Base-by-base conservation (phyloP, 2,888 invertebrate species). In the Aspidapion aeneum region DNA sequence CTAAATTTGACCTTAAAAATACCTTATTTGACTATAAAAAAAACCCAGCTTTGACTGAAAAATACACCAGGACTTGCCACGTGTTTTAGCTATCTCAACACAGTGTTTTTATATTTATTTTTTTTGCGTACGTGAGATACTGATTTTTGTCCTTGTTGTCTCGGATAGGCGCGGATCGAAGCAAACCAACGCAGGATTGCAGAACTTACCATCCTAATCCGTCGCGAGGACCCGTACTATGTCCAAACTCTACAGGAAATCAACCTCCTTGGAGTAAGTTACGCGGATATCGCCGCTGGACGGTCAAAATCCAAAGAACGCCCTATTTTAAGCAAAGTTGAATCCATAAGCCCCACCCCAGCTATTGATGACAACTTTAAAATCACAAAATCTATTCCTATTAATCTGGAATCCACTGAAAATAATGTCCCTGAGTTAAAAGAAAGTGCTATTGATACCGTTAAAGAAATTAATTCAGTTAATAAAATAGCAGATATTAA, bases 141-240 rank as follows among this genome's bases (percentile, higher is more conserved):
- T 75, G 73, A 75, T 75, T 69, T 72, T 60, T 74, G 74, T 69
- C 71, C 72, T 75, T 74, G 70, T 74, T 74, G 70, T 69, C 71
- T 68, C 73, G 73, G 67, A 67, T 72, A 75, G 75, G 74, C 73
- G 73, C 74, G 71, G 81, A 83, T 86, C 81, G 87, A 86, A 80
- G 85, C 84, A 83, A 84, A 81, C 82, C 84, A 84, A 82, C 86
- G 86, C 82, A 87, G 86, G 81, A 88, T 89, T 83, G 86, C 87
- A 84, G 84, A 85, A 80, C 85, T 90, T 82, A 85, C 86, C 79
- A 85, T 85, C 81, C 83, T 86, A 80, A 88, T 90, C 82, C 87
- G 86, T 83, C 85, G 84, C 79, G 82, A 89, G 85, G 93, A 93
- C 84, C 90, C 92, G 75, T 86, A 88, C 84, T 85, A 82, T 82